Base-by-base conservation (phyloP, 1,140 invertebrate species). In the Neodiprion pinetum region DNA sequence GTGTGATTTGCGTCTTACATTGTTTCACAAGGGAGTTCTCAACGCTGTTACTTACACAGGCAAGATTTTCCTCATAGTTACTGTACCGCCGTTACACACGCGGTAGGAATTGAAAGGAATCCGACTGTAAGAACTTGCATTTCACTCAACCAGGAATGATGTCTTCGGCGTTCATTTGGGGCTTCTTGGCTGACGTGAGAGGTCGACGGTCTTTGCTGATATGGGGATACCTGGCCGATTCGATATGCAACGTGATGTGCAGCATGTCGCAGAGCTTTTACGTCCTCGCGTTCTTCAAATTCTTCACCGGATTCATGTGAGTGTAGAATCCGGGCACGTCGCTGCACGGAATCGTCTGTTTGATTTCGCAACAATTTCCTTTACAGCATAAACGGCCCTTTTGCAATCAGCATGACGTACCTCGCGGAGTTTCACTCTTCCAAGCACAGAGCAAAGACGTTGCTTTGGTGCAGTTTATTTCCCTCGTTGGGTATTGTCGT, bases 131-230 rank as follows among this genome's bases (percentile, higher is more conserved):
- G 1, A 67, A 2, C 72, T 74, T 70, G 49, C 28, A 40, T 40
- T 40, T 40, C 28, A 40, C 28, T 74, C 74, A 76, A 74, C 49
- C 83, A 92, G 95, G 95, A 70, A 96, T 96, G 95, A 92, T 96
- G 77, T 88, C 92, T 0, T 95, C 95, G 69, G 94, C 94, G 0
- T 91, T 95, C 80, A 79, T 96, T 21, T 96, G 95, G 95, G 95
- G 95, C 7, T 95, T 93, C 75, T 80, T 96, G 9, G 93, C 94
- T 0, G 96, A 97, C 81, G 92, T 92, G 0, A 87, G 93, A 48
- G 96, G 96, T 1, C 90, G 95, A 11, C 90, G 90, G 72, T 90
- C 91, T 67, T 90, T 96, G 53, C 88, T 96, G 40, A 87, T 95
- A 40, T 91, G 90, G 78, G 94, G 95, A 0, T 94, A 93, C 80